Conservation (phyloP, 2,797 vertebrate genomes). For the Hippopotamyrus pictus region DNA sequence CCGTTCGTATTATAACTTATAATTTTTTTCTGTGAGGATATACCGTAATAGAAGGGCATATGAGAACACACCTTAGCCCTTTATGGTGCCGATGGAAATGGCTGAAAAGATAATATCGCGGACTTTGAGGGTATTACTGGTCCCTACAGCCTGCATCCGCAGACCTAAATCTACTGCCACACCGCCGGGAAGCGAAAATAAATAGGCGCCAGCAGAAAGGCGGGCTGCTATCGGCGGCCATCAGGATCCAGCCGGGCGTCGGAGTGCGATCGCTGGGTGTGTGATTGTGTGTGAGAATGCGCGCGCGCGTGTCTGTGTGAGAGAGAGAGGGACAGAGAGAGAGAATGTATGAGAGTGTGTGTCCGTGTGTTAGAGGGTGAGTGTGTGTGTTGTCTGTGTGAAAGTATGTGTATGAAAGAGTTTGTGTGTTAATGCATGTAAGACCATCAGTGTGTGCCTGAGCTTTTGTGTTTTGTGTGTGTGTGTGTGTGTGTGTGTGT, state of each 20-base stretch:
- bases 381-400: not conserved
- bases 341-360: not conserved
- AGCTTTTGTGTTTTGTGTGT: not conserved
- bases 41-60: not conserved
- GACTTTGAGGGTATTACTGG: conserved; percentile 9
- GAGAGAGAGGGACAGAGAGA: not conserved
- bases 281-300: conserved; percentile 23
- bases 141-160: not conserved
- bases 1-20: not conserved
- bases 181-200: conserved; percentile 21
- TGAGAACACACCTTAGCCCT: conserved; percentile 4
- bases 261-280: conserved; percentile 12
- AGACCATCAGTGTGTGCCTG: conserved; percentile 3
- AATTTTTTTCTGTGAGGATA: not conserved
- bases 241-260: conserved; percentile 16
- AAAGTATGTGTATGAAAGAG: not conserved
- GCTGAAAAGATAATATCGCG: not conserved
- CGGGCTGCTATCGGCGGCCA: conserved; percentile 17
- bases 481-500: conserved; percentile 9
- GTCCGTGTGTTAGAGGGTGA: not conserved
- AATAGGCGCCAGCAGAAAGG: conserved; percentile 27
- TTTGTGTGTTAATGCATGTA: not conserved
- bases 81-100: not conserved
- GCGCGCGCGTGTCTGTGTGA: not conserved
- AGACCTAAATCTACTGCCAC: not conserved